A percentile compares a stretch with the other conserved stretches of the same genome.
phyloP scores from a whole-genome alignment of 2,888 invertebrate species.

The Drosophila mercatorum region DNA sequence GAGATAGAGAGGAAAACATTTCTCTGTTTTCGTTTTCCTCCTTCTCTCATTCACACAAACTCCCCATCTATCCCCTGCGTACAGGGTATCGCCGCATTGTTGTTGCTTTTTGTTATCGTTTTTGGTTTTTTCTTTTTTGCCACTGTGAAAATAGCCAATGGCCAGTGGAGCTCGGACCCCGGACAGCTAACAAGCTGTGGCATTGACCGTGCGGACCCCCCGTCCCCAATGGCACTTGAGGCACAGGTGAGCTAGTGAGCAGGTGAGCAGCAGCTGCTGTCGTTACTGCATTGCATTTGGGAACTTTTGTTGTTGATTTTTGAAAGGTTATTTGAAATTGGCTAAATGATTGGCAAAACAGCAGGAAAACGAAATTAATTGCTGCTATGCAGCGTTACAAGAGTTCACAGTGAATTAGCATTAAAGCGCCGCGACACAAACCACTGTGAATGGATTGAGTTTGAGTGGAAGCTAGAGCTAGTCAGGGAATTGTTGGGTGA shows the following conservation, averaged over 20 bases:
- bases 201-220: slow-evolving; percentile 51
- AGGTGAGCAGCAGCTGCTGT: slow-evolving; percentile 50
- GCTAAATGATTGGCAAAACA: slow-evolving; percentile 46
- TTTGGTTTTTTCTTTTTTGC: slow-evolving; percentile 10
- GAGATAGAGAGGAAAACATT: too few relatives aligned
- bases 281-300: slow-evolving; percentile 39
- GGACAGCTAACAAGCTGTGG: slow-evolving; percentile 47
- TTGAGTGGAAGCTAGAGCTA: background rate
- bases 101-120: slow-evolving; percentile 16
- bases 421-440: background rate
- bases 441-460: background rate
- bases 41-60: background rate
- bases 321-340: slow-evolving; percentile 50
- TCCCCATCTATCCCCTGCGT: background rate
- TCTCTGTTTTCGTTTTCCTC: background rate
- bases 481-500: too few relatives aligned
- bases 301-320: slow-evolving; percentile 10
- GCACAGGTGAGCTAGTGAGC: slow-evolving; percentile 47
- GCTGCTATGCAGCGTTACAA: slow-evolving; percentile 4
- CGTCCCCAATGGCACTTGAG: background rate
- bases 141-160: slow-evolving; percentile 42
- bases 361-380: slow-evolving; percentile 23
- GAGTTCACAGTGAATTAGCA: slow-evolving; percentile 6
- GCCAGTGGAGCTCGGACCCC: slow-evolving; percentile 18
- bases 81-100: slow-evolving; percentile 23